Percentiles rank a stretch among this genome's conserved stretches.
Evolutionary conservation across 2,888 invertebrate species (phyloP).

Genomic region (Thymelicus lineola): DNA sequence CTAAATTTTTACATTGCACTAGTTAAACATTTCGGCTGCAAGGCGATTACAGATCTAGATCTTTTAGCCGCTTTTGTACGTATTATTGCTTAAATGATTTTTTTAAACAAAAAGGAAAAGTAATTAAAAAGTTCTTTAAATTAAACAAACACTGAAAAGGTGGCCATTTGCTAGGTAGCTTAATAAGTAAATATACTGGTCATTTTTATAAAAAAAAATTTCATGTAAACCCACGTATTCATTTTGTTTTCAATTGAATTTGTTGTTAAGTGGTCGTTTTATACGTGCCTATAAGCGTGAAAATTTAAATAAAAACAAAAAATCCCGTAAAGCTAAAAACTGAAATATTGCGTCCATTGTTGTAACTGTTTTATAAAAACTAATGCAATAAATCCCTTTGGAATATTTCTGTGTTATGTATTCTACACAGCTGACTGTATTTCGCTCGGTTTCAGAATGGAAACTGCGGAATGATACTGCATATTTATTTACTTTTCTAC

Average conservation of each 20-base stretch:
- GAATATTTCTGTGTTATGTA: not conserved
- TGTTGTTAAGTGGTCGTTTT: constrained; percentile 21
- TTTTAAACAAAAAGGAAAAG: no score
- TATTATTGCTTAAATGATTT: no score
- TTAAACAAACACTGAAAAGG: no score
- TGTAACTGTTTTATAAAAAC: constrained; percentile 9
- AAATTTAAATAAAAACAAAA: constrained; percentile 19
- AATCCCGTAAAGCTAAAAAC: constrained; percentile 16
- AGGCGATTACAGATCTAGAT: no score
- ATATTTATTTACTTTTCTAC: not conserved
- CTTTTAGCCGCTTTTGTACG: no score
- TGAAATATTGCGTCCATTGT: constrained; percentile 27
- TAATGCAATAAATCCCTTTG: constrained; percentile 8
- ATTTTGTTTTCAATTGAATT: constrained; percentile 13
- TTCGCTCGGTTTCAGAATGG: not conserved
- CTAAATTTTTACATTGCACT: no score
- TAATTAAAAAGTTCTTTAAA: no score
- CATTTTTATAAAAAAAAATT: no score
- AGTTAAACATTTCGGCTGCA: no score
- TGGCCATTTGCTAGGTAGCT: no score
- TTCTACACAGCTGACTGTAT: not conserved
- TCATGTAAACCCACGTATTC: no score
- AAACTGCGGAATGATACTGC: constrained; percentile 1
- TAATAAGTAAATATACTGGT: no score
- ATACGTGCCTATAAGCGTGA: constrained; percentile 13